A percentile compares a stretch with the other conserved stretches of the same genome.
These are phyloP conservation scores for Tuberolachnus salignus DNA, from an alignment of 2,888 invertebrate genomes.

Conservation along the genomic window DNA sequence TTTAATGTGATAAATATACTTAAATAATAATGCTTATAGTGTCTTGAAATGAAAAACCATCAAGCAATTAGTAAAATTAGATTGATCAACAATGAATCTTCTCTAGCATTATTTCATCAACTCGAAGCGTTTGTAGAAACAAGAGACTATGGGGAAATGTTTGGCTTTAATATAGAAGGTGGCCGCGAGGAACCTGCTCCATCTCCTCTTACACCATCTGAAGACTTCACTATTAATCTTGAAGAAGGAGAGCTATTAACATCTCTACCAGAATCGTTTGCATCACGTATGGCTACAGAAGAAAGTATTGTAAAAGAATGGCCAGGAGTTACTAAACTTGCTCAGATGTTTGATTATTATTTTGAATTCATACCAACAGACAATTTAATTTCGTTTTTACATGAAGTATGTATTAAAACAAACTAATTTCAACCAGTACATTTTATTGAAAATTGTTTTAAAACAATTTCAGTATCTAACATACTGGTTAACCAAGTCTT, in stretches of 20 bases:
- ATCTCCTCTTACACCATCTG: constrained; percentile 25
- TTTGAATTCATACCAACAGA: constrained; percentile 31
- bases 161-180: constrained; percentile 50
- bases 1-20: neutral
- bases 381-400: constrained; percentile 46
- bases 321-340: constrained; percentile 41
- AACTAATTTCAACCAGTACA: neutral
- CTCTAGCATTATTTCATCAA: constrained; percentile 57
- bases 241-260: constrained; percentile 49
- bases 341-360: constrained; percentile 50
- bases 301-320: constrained; percentile 50
- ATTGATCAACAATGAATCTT: constrained; percentile 56
- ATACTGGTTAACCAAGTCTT: constrained; percentile 64
- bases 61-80: constrained; percentile 58
- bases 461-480: constrained; percentile 57
- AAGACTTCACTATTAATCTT: constrained; percentile 34
- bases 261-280: constrained; percentile 35
- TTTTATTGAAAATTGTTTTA: neutral
- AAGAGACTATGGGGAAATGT: constrained; percentile 44
- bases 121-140: constrained; percentile 56
- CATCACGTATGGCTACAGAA: neutral
- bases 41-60: constrained; percentile 59
- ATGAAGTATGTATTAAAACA: constrained; percentile 37
- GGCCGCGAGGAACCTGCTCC: constrained; percentile 30
- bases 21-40: constrained; percentile 52